A percentile compares a stretch with the other conserved stretches of the same genome.
phyloP scores from a whole-genome alignment of 1,140 invertebrate species.

The Heliconius eleuchia region DNA sequence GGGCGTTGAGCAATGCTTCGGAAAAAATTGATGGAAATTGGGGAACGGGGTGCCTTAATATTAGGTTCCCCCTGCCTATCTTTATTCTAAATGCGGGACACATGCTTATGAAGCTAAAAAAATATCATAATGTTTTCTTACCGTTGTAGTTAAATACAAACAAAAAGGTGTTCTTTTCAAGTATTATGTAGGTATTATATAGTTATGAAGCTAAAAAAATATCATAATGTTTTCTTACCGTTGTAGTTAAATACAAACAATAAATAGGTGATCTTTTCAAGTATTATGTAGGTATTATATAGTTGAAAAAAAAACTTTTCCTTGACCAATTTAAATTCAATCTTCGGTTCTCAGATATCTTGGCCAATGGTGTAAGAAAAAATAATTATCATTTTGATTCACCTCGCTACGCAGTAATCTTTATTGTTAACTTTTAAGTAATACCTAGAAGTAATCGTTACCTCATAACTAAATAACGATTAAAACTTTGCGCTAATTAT shows the following conservation, averaged over 20 bases:
- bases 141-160: not conserved
- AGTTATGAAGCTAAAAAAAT: not conserved
- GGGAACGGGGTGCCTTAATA: too few relatives aligned
- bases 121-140: too few relatives aligned
- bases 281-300: not conserved
- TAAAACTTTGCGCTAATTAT: not conserved
- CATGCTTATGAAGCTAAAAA: too few relatives aligned
- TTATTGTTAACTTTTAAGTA: slow-evolving; percentile 16
- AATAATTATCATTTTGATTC: slow-evolving; percentile 18
- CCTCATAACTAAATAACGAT: not conserved
- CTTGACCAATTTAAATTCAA: slow-evolving; percentile 27
- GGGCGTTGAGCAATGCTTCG: too few relatives aligned
- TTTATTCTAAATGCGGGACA: too few relatives aligned
- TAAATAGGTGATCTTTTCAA: not conserved
- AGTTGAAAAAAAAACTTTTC: slow-evolving; percentile 8
- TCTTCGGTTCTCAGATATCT: slow-evolving; percentile 27
- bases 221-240: too few relatives aligned
- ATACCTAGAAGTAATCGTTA: slow-evolving; percentile 7
- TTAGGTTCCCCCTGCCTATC: too few relatives aligned
- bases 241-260: not conserved
- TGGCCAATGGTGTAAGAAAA: slow-evolving; percentile 18
- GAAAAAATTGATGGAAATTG: too few relatives aligned
- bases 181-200: not conserved
- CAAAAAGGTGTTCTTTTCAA: not conserved
- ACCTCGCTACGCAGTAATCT: slow-evolving; percentile 14